Evolutionary conservation across 2,888 invertebrate species (phyloP), one percentile per base, ranked within the genome.

Genomic region (Melanophora roralis): DNA sequence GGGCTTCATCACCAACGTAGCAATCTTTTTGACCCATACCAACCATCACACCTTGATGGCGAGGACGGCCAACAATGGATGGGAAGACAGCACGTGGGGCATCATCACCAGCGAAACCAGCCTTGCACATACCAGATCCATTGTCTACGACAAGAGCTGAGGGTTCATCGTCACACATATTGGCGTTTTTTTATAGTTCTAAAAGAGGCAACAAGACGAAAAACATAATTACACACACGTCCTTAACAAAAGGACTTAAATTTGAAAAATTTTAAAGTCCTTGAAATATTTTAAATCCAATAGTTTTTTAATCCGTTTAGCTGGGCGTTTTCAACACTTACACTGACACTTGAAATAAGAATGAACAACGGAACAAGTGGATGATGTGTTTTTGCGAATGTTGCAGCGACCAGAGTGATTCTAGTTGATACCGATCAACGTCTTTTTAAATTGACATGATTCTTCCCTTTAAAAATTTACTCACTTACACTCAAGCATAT

Each of bases 1-100:
- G 98, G 87, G 98, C 98, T 91, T 98, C 98, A 90, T 98, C 98
- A 72, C 98, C 98, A 74, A 98, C 97, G 91, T 98, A 98, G 85
- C 95, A 95, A 92, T 98, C 98, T 92, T 98, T 98, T 91, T 98
- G 97, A 84, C 97, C 98, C 98, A 98, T 98, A 90, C 98, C 98
- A 86, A 98, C 98, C 98, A 98, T 98, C 87, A 96, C 96, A 85
- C 96, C 96, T 92, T 96, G 96, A 91, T 97, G 97, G 88, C 97
- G 94, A 83, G 97, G 97, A 88, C 97, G 93, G 85, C 97, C 97
- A 84, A 97, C 97, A 91, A 98, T 97, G 81, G 97, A 97, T 84
- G 98, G 98, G 92, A 98, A 98, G 73, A 90, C 90, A 67, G 98
- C 97, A 86, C 97, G 94, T 82, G 97, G 97, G 32, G 97, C 97